Percentiles rank a stretch among this genome's conserved stretches.
phyloP scores from a whole-genome alignment of 1,140 invertebrate species.

The Wasmannia auropunctata region DNA sequence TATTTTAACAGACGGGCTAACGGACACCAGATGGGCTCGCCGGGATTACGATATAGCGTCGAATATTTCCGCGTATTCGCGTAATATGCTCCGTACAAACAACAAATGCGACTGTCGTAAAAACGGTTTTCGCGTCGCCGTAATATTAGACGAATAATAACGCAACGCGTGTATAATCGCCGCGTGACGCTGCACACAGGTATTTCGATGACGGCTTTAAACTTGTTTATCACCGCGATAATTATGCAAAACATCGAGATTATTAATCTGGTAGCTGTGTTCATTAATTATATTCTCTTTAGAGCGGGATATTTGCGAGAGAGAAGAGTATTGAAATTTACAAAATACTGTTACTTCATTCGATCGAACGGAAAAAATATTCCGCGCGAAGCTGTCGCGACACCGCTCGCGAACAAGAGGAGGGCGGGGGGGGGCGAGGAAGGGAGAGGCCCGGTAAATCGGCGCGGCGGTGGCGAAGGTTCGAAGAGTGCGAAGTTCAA shows the following conservation, averaged over 20 bases:
- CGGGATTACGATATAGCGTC: background rate
- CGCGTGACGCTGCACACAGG: background rate
- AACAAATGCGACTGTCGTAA: conserved; percentile 27
- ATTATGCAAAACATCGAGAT: background rate
- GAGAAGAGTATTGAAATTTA: conserved; percentile 2
- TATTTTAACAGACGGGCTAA: conserved; percentile 42
- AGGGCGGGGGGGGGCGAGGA: background rate
- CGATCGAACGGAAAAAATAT: background rate
- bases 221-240: conserved; percentile 13
- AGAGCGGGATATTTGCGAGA: background rate
- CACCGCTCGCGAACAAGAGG: background rate
- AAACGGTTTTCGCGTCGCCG: background rate
- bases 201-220: background rate
- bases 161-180: background rate
- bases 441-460: conserved; percentile 13
- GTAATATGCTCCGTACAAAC: conserved; percentile 17
- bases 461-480: conserved; percentile 38
- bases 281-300: background rate
- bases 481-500: conserved; percentile 77
- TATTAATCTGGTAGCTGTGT: background rate
- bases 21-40: conserved; percentile 10
- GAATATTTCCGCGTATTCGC: conserved; percentile 12
- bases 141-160: conserved; percentile 1
- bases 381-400: background rate
- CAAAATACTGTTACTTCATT: background rate